Evolutionary conservation across 2,888 invertebrate genomes (phyloP), one percentile per base, ranked within the genome.

Genomic region (Nomada flava): DNA sequence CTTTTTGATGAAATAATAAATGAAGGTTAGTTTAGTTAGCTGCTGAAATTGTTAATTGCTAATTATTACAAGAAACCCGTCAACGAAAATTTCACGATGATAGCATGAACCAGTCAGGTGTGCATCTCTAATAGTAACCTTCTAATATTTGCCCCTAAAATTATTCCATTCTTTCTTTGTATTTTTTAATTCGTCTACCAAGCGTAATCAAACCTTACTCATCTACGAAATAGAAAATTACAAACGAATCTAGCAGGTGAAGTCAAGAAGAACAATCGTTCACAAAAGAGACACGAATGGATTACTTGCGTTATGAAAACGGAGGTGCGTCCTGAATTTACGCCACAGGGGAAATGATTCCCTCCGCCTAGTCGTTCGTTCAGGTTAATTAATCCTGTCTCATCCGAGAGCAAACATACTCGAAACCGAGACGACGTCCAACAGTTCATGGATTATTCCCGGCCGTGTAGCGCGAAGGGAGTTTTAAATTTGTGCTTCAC

Each of bases 401-500:
- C 29, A 9, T 36, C 20, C 0, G 9, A 20, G 20, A 13, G 15
- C 50, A 29, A 50, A 50, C 29, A 59, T 59, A 18, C 59, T 71
- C 36, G 20, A 71, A 71, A 29, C 60, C 15, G 59, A 47, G 47
- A 15, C 60, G 70, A 70, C 50, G 29, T 70, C 13, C 26, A 15
- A n/a, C 44, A 62, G 52, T 52, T 53, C 52, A 7, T 36, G 71
- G 36, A 18, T 62, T 62, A 62, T 62, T 53, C 62, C 15, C 62
- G 52, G 42, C 62, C 13, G 42, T 60, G 47, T 64, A 69, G 44
- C 44, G 79, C 70, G 42, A 75, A 70, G 74, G 53, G 74, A 75
- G 65, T 79, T 79, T 79, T 70, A 78, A 73, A 71, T 75, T 60
- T 65, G 36, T 62, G 44, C 65, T 69, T 64, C 59, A n/a, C 70